phyloP scores from a whole-genome alignment of 2,888 invertebrate species.

The Brachypalpus laphriformis region DNA sequence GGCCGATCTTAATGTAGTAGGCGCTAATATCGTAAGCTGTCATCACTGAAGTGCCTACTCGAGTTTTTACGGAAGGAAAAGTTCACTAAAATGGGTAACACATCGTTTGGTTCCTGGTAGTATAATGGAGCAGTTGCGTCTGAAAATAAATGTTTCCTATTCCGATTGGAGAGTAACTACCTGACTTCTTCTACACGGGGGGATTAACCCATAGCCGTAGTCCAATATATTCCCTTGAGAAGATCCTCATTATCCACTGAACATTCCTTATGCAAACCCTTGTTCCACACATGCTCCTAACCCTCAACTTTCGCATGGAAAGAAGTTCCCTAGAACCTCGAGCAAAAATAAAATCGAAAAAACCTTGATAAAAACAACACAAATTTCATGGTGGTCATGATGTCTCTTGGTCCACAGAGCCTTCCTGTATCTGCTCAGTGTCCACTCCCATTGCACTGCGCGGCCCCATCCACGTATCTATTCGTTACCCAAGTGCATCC shows the following conservation, averaged over 20 bases:
- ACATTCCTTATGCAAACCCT: constrained; percentile 8
- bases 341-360: neutral
- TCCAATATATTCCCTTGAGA: neutral
- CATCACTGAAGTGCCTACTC: too few relatives aligned
- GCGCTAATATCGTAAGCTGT: too few relatives aligned
- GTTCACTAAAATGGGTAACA: too few relatives aligned
- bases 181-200: too few relatives aligned
- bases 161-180: too few relatives aligned
- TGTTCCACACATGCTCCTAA: neutral
- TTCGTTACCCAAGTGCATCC: constrained; percentile 19
- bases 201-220: too few relatives aligned
- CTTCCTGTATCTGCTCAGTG: constrained; percentile 24
- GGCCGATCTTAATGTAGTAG: too few relatives aligned
- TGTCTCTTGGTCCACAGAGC: constrained; percentile 50
- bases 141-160: too few relatives aligned
- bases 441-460: neutral
- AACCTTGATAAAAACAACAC: constrained; percentile 15
- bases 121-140: too few relatives aligned
- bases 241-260: neutral
- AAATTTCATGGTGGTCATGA: constrained; percentile 70
- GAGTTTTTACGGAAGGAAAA: too few relatives aligned
- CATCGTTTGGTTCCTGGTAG: too few relatives aligned
- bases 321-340: constrained; percentile 7
- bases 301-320: constrained; percentile 29
- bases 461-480: neutral